Conservation (phyloP, 2,888 invertebrate genomes). For the Pardosa pseudoannulata region DNA sequence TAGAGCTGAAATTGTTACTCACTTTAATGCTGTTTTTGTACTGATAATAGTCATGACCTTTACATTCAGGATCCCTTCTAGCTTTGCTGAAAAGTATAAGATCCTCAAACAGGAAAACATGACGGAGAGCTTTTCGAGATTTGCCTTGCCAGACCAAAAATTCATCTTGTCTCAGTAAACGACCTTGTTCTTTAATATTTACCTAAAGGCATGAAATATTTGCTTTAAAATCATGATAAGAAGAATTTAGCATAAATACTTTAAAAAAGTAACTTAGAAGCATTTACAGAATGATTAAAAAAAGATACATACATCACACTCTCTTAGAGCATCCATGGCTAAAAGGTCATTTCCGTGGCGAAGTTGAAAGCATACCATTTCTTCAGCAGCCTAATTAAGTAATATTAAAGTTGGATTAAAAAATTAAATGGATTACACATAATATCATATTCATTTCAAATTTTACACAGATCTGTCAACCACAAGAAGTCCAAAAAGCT, state of each 20-base stretch:
- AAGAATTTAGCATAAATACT: too few species aligned
- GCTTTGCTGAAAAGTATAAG: constrained; percentile 94
- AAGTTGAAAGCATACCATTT: constrained; percentile 94
- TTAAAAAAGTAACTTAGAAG: too few species aligned
- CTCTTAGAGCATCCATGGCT: constrained; percentile 94
- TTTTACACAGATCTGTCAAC: too few species aligned
- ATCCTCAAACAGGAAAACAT: constrained; percentile 95
- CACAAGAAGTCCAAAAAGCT: too few species aligned
- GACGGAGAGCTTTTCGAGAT: constrained; percentile 86
- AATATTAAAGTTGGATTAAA: too few species aligned
- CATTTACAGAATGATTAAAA: neutral
- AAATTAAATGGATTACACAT: too few species aligned
- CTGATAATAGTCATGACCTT: constrained; percentile 91
- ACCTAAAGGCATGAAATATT: constrained; percentile 80
- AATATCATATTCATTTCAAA: too few species aligned
- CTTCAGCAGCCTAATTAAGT: constrained; percentile 88
- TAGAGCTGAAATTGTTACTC: too few species aligned
- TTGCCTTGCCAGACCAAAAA: constrained; percentile 91
- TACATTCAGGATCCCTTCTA: constrained; percentile 88
- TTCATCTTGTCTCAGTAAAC: constrained; percentile 92
- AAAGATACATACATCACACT: constrained; percentile 87
- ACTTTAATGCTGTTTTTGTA: constrained; percentile 95
- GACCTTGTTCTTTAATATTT: constrained; percentile 94
- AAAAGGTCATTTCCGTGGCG: constrained; percentile 95
- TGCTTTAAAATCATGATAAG: too few species aligned